Evolutionary conservation across 2,888 invertebrate genomes (phyloP), one percentile per base, ranked within the genome.

Genomic region (Cephus nigrinus): DNA sequence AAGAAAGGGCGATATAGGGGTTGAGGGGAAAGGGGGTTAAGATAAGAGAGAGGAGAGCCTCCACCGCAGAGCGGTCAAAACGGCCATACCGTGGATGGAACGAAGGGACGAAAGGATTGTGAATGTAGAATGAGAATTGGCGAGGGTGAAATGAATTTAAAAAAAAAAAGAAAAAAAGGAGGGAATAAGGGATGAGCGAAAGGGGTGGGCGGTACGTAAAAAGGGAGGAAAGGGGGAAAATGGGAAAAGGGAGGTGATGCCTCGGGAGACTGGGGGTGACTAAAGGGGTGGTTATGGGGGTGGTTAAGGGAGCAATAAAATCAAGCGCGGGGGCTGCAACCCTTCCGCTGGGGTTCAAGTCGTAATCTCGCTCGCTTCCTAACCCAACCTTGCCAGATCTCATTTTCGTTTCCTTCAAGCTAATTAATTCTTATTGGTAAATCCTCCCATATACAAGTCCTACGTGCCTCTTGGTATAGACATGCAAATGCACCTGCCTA

Each of bases 301-400:
- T 73, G 78, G 75, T 75, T 75, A 84, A 82, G 85, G 84, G 86
- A 86, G 87, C 87, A 89, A 90, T 89, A 89, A 90, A 89, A 90
- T 90, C 88, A 89, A 87, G 86, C 86, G 85, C 81, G 83, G 84
- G 84, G 87, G 86, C 83, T 86, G 83, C 88, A 89, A 90, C 89
- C 89, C 89, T 90, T 89, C 84, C 86, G 85, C 80, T 82, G 81
- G 78, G 82, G 84, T 84, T 84, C 71, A 87, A 86, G 83, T 86
- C 85, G 88, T 88, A 88, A 89, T 89, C 89, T 88, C 84, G 81
- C 84, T 80, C 75, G 81, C 82, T 82, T 80, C 82, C 82, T 83
- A 23, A 74, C 75, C 74, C 83, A 82, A 81, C 80, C 83, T 84
- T 82, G 83, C 80, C 82, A 85, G 87, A 87, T 88, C 85, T 87